Percentiles rank a stretch among this genome's conserved stretches.
These are phyloP conservation scores for Hippocampus guttulatus DNA, from an alignment of 2,113 vertebrate genomes.

Conservation along the genomic window DNA sequence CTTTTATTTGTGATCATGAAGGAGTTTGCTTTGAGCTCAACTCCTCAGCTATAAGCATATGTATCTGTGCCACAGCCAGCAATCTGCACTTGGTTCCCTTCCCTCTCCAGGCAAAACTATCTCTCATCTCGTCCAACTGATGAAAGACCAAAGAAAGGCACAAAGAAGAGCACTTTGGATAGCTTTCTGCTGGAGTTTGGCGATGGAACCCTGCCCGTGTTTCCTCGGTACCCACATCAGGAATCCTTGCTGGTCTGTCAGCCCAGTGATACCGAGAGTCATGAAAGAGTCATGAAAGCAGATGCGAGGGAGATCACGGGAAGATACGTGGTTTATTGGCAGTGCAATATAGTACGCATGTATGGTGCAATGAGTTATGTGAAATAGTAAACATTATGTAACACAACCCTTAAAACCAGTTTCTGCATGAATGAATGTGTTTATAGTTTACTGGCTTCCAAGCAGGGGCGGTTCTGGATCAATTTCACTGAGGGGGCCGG, in stretches of 20 bases:
- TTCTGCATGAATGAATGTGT: not conserved
- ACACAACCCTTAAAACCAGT: not conserved
- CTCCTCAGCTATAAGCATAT: conserved; percentile 37
- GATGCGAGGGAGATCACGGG: conserved; percentile 25
- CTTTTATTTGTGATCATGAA: conserved; percentile 12
- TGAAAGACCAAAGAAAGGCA: conserved; percentile 35
- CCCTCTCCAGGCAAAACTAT: conserved; percentile 21
- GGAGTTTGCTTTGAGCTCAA: conserved; percentile 18
- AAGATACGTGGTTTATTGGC: conserved; percentile 6
- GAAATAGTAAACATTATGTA: not conserved
- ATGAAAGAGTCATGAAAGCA: conserved; percentile 38
- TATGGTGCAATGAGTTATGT: not conserved
- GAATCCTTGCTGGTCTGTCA: conserved; percentile 46
- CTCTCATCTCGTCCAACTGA: conserved; percentile 7
- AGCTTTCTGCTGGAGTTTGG: conserved; percentile 27
- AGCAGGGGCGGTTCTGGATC: too few relatives aligned
- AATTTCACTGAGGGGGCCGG: too few relatives aligned
- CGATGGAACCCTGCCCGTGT: conserved; percentile 37
- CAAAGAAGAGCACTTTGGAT: conserved; percentile 41
- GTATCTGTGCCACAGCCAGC: conserved; percentile 49
- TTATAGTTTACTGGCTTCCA: not conserved
- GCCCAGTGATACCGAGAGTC: conserved; percentile 30
- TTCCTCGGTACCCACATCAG: conserved; percentile 46
- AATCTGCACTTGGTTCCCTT: conserved; percentile 21
- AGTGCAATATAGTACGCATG: not conserved